These are phyloP conservation scores for Notolabrus celidotus DNA, from an alignment of 2,797 vertebrate genomes.

Conservation along the genomic window DNA sequence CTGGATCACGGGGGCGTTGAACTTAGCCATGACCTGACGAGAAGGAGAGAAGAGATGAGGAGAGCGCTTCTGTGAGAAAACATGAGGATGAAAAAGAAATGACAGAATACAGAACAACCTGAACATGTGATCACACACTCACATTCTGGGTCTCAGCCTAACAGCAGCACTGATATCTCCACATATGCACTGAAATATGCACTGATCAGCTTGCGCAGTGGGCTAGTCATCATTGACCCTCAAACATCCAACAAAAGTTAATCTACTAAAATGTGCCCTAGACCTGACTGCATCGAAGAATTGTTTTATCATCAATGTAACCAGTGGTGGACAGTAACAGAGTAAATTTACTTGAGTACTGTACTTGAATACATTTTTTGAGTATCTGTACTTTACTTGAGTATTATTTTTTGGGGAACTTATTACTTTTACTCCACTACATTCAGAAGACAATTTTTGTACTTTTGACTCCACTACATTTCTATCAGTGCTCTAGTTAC, in stretches of 20 bases:
- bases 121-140: background rate
- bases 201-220: slow-evolving; percentile 81
- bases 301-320: too few relatives aligned
- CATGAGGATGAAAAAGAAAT: background rate
- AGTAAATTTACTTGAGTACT: too few relatives aligned
- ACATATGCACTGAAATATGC: slow-evolving; percentile 60
- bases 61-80: too few relatives aligned
- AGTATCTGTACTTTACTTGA: too few relatives aligned
- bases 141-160: slow-evolving; percentile 69
- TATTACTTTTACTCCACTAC: too few relatives aligned
- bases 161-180: slow-evolving; percentile 73
- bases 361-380: too few relatives aligned
- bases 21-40: slow-evolving; percentile 91
- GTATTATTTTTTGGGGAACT: too few relatives aligned
- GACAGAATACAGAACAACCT: background rate
- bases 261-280: background rate
- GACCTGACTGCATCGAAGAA: too few relatives aligned
- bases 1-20: slow-evolving; percentile 96
- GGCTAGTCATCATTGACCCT: slow-evolving; percentile 79
- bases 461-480: too few relatives aligned
- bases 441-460: too few relatives aligned
- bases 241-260: background rate
- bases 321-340: too few relatives aligned
- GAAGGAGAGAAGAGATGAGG: background rate
- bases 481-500: too few relatives aligned